Evolutionary conservation across 2,113 vertebrate species (phyloP).

Genomic region (Edolisoma coerulescens): DNA sequence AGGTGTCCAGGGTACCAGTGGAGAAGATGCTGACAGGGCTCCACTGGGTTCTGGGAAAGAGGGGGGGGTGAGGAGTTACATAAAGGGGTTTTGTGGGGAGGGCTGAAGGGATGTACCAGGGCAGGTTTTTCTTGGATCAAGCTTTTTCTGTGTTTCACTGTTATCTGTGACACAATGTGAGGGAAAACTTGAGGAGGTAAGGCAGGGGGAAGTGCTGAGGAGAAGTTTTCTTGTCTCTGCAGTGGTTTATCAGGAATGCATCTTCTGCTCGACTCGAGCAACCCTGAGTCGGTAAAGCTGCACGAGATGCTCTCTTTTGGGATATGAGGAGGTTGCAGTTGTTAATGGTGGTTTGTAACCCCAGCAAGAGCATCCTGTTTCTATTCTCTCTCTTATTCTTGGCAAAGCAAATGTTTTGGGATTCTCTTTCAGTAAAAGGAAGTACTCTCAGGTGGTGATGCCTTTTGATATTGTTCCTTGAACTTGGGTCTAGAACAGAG

Average conservation of each 20-base stretch:
- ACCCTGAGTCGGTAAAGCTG: neutral
- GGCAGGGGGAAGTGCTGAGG: neutral
- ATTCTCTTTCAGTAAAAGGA: conserved; percentile 28
- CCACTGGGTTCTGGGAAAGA: neutral
- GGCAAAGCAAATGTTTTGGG: conserved; percentile 29
- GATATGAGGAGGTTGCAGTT: neutral
- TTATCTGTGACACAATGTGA: neutral
- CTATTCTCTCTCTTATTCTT: conserved; percentile 36
- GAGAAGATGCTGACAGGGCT: neutral
- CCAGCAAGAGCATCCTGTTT: conserved; percentile 15
- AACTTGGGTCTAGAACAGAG: neutral
- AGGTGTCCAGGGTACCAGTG: neutral
- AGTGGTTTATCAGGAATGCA: neutral
- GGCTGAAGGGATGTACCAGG: neutral
- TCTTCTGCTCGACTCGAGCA: neutral
- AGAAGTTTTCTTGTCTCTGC: neutral
- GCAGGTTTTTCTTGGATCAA: neutral
- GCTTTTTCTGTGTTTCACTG: neutral
- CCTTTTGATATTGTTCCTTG: conserved; percentile 7
- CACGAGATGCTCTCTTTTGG: neutral
- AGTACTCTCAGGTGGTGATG: neutral
- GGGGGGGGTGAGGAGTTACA: neutral
- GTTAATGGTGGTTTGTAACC: neutral
- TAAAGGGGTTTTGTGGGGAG: neutral
- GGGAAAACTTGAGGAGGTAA: neutral